Evolutionary conservation across 2,888 invertebrate genomes (phyloP).

Genomic region (Pandemis heparana): DNA sequence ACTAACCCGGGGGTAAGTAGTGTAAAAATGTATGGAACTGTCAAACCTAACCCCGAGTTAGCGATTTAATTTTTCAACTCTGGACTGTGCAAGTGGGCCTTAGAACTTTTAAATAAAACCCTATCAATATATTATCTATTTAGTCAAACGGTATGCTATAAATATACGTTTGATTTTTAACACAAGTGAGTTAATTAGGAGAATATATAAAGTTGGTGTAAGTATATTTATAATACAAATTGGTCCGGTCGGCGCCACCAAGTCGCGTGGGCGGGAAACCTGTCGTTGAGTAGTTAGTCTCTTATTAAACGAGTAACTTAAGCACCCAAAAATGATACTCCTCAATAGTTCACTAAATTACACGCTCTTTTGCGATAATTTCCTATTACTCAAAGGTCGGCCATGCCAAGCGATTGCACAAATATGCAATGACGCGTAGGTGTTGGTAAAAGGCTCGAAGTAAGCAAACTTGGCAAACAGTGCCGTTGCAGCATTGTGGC

Average conservation of each 20-base stretch:
- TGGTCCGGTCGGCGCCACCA: conserved; percentile 74
- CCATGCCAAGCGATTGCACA: conserved; percentile 39
- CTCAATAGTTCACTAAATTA: conserved; percentile 15
- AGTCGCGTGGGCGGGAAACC: conserved; percentile 84
- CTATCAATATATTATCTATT: neutral
- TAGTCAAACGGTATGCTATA: neutral
- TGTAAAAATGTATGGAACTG: too few relatives aligned
- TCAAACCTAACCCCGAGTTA: too few relatives aligned
- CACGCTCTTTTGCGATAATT: conserved; percentile 20
- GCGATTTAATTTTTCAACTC: too few relatives aligned
- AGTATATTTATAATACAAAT: conserved; percentile 19
- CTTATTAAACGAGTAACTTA: conserved; percentile 55
- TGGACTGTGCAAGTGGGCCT: too few relatives aligned
- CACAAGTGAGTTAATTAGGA: neutral
- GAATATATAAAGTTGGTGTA: neutral
- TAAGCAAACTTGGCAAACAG: conserved; percentile 42
- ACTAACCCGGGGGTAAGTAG: too few relatives aligned
- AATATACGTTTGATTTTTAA: too few relatives aligned
- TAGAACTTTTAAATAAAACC: neutral
- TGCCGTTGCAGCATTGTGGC: conserved; percentile 40
- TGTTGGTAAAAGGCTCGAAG: conserved; percentile 42
- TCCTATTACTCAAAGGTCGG: conserved; percentile 37
- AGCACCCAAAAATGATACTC: conserved; percentile 10
- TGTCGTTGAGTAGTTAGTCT: conserved; percentile 71
- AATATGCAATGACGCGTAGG: conserved; percentile 43